Percentiles rank a stretch among this genome's conserved stretches.
These are phyloP conservation scores for Aphaenogaster floridana DNA, from an alignment of 1,140 invertebrate species.

Conservation along the genomic window DNA sequence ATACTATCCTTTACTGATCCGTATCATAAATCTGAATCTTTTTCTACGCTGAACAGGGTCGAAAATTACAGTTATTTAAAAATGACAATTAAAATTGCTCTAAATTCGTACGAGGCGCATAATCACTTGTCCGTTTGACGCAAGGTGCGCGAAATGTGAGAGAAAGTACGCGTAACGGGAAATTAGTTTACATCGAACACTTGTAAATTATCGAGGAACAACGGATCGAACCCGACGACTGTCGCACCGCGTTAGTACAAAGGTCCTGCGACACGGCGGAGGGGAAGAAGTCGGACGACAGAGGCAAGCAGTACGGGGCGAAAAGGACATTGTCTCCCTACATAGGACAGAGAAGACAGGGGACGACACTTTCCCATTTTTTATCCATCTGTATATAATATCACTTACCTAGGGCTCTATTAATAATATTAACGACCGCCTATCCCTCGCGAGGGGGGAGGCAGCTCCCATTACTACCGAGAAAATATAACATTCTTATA, in stretches of 20 bases:
- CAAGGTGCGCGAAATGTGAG: background rate
- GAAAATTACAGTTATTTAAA: background rate
- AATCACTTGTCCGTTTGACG: background rate
- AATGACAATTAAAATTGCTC: background rate
- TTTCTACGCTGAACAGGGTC: background rate
- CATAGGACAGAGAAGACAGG: slow-evolving; percentile 55
- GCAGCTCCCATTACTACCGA: slow-evolving; percentile 83
- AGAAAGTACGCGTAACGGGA: slow-evolving; percentile 15
- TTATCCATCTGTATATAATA: slow-evolving; percentile 87
- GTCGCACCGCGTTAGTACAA: slow-evolving; percentile 78
- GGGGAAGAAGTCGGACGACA: slow-evolving; percentile 31
- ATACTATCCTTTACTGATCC: background rate
- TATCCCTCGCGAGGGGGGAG: slow-evolving; percentile 77
- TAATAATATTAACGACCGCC: slow-evolving; percentile 84
- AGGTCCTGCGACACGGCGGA: slow-evolving; percentile 50
- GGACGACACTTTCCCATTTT: slow-evolving; percentile 78
- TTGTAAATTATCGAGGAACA: slow-evolving; percentile 68
- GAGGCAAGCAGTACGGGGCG: slow-evolving; percentile 42
- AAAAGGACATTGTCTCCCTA: slow-evolving; percentile 43
- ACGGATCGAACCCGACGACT: slow-evolving; percentile 54
- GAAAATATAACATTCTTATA: slow-evolving; percentile 86
- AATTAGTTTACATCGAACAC: slow-evolving; percentile 31
- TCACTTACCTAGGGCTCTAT: slow-evolving; percentile 85
- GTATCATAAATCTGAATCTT: background rate
- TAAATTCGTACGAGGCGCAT: background rate